A percentile compares a stretch with the other conserved stretches of the same genome.
Evolutionary conservation across 1,140 invertebrate species (phyloP).

Genomic region (Leptinotarsa lineolata): DNA sequence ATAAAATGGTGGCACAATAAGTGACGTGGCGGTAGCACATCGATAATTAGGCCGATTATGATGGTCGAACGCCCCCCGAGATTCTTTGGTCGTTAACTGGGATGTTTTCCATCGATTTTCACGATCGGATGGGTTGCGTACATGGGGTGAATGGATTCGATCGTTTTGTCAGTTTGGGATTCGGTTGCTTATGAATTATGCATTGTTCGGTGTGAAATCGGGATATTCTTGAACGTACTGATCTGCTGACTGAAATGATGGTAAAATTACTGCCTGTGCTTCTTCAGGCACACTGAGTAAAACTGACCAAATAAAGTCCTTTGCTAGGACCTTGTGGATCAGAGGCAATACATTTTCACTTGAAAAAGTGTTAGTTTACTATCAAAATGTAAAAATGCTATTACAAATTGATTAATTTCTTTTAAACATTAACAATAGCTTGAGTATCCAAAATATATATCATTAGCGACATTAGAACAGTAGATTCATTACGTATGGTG

Average conservation of each 20-base stretch:
- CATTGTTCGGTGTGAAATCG: background rate
- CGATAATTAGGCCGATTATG: constrained; percentile 23
- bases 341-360: too few relatives aligned
- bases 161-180: background rate
- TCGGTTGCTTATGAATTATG: constrained; percentile 14
- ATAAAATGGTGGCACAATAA: constrained; percentile 20
- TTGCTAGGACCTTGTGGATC: too few relatives aligned
- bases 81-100: constrained; percentile 10
- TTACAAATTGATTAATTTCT: background rate
- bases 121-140: constrained; percentile 2
- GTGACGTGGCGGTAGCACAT: constrained; percentile 8
- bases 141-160: background rate
- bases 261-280: too few relatives aligned
- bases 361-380: background rate
- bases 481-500: too few relatives aligned
- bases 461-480: background rate
- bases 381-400: background rate
- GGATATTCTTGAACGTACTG: too few relatives aligned
- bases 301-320: too few relatives aligned
- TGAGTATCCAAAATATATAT: background rate
- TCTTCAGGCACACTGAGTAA: too few relatives aligned
- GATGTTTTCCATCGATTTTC: constrained; percentile 20
- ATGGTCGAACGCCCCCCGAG: background rate
- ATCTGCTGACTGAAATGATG: too few relatives aligned
- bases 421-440: background rate